phyloP scores from a whole-genome alignment of 2,888 invertebrate genomes.

The Neoitamus cyanurus region DNA sequence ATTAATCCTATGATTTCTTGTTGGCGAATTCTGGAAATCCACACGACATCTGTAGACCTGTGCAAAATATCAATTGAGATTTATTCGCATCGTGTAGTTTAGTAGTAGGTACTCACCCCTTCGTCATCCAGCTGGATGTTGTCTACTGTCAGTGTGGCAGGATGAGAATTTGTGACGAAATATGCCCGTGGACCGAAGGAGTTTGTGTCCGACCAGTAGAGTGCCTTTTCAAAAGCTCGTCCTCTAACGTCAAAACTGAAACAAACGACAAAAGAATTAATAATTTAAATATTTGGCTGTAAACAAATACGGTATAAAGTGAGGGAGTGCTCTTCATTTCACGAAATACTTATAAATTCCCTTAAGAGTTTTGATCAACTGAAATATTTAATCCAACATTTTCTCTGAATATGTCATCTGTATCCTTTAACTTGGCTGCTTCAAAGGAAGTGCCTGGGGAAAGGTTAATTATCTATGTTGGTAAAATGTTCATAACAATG shows the following conservation, averaged over 20 bases:
- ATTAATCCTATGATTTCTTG: slow-evolving; percentile 87
- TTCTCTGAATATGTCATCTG: no score
- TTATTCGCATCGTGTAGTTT: slow-evolving; percentile 56
- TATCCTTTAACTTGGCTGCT: no score
- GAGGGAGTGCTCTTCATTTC: no score
- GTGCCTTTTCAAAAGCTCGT: slow-evolving; percentile 81
- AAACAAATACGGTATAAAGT: no score
- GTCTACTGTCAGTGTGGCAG: slow-evolving; percentile 84
- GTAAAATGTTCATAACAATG: no score
- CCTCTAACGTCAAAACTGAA: slow-evolving; percentile 87
- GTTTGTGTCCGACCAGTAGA: slow-evolving; percentile 85
- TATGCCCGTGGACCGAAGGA: slow-evolving; percentile 88
- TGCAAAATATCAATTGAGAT: slow-evolving; percentile 17
- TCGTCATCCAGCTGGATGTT: slow-evolving; percentile 88
- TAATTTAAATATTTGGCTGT: not conserved
- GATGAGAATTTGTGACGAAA: slow-evolving; percentile 83
- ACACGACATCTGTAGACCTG: slow-evolving; percentile 85
- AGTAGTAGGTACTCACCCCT: slow-evolving; percentile 70
- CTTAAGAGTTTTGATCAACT: no score
- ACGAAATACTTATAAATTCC: no score
- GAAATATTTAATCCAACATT: no score
- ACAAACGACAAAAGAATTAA: slow-evolving; percentile 45
- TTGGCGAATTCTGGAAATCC: slow-evolving; percentile 89
- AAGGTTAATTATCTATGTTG: no score
- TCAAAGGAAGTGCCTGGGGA: no score